phyloP scores from a whole-genome alignment of 2,888 invertebrate genomes.

The Amphimallon solstitiale region DNA sequence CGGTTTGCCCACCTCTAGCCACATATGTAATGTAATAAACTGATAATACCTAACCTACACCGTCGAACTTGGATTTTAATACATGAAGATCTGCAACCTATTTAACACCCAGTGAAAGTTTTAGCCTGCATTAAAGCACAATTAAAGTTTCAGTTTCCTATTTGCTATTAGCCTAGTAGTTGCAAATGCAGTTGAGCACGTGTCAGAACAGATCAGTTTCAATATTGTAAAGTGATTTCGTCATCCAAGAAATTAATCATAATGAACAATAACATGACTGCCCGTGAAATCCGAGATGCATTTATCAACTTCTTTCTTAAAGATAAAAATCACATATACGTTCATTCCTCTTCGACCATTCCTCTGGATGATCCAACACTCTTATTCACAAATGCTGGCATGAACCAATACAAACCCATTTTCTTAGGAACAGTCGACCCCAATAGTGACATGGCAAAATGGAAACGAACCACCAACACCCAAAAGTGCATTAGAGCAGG shows the following conservation, averaged over 20 bases:
- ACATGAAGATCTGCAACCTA: too few relatives aligned
- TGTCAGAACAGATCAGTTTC: background rate
- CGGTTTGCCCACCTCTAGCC: too few relatives aligned
- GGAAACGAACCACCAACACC: conserved; percentile 89
- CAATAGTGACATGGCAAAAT: conserved; percentile 93
- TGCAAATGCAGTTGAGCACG: conserved; percentile 13
- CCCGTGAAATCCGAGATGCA: conserved; percentile 82
- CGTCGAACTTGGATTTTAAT: too few relatives aligned
- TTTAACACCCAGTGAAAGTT: too few relatives aligned
- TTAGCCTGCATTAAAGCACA: too few relatives aligned
- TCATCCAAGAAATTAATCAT: conserved; percentile 44
- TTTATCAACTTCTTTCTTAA: conserved; percentile 90
- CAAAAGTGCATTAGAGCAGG: conserved; percentile 99
- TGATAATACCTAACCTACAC: too few relatives aligned
- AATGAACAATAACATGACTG: conserved; percentile 72
- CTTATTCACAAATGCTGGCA: conserved; percentile 96
- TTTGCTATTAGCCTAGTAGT: too few relatives aligned
- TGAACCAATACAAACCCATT: conserved; percentile 99
- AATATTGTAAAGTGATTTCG: conserved; percentile 15
- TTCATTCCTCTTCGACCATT: conserved; percentile 97
- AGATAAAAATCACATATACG: conserved; percentile 88
- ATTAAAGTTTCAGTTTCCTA: too few relatives aligned
- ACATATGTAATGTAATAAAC: too few relatives aligned
- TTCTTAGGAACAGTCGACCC: conserved; percentile 97
- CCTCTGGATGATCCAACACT: conserved; percentile 98